Percentiles rank a stretch among this genome's conserved stretches.
phyloP scores from a whole-genome alignment of 2,113 vertebrate genomes.

The Holacanthus passer region DNA sequence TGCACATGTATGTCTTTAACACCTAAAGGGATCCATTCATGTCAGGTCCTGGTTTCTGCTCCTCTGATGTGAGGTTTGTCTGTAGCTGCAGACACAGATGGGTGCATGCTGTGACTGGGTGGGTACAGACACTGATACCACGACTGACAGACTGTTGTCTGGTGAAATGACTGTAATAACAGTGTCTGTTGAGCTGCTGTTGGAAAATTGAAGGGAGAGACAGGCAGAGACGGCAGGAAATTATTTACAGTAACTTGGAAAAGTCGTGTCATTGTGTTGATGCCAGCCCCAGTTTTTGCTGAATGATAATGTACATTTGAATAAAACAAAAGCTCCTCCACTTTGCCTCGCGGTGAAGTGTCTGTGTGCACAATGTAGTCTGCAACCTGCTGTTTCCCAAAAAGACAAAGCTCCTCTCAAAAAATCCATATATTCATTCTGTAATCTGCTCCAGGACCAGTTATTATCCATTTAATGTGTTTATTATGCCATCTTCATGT shows the following conservation, averaged over 20 bases:
- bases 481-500: not conserved
- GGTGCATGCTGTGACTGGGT: conserved; percentile 10
- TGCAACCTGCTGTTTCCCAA: not conserved
- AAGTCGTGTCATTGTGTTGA: conserved; percentile 2
- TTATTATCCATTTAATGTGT: not conserved
- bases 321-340: not conserved
- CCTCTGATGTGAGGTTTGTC: not conserved
- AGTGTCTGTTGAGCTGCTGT: not conserved
- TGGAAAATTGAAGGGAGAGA: conserved; percentile 1
- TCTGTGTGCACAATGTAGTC: not conserved
- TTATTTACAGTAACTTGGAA: conserved; percentile 11
- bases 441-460: not conserved
- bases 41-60: not conserved
- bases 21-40: not conserved
- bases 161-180: conserved; percentile 15
- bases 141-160: conserved; percentile 21
- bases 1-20: not conserved
- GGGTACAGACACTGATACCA: not conserved
- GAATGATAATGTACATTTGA: not conserved
- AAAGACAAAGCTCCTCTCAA: not conserved
- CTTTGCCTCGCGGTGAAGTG: not conserved
- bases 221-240: not conserved
- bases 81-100: not conserved
- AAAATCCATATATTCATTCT: not conserved
- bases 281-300: not conserved